phyloP scores from a whole-genome alignment of 2,797 vertebrate species.

The Melanotaenia parkinsoni region DNA sequence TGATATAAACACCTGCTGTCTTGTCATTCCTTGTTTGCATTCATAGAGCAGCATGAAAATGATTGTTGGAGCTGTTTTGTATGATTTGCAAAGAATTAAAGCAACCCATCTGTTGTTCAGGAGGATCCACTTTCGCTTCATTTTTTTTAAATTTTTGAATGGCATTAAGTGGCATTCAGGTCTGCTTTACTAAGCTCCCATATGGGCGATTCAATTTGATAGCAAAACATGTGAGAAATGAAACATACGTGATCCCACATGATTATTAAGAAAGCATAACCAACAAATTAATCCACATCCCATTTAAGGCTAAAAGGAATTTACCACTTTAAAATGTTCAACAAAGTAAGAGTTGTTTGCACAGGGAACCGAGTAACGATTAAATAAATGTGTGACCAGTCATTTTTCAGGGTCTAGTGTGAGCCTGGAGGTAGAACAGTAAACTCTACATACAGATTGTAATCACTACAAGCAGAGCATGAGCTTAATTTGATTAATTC shows the following conservation, averaged over 20 bases:
- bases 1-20: slow-evolving; percentile 46
- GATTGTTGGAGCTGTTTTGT: slow-evolving; percentile 19
- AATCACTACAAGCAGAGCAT: background rate
- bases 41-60: slow-evolving; percentile 3
- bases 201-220: background rate
- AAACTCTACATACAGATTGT: slow-evolving; percentile 3
- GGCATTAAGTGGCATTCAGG: background rate
- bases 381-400: background rate
- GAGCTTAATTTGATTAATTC: background rate
- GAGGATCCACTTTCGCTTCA: slow-evolving; percentile 8
- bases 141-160: slow-evolving; percentile 10
- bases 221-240: background rate
- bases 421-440: background rate
- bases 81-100: slow-evolving; percentile 6
- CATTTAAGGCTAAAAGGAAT: background rate
- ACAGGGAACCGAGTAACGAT: background rate
- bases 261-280: background rate
- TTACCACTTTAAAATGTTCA: background rate
- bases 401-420: background rate
- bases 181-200: background rate
- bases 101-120: background rate
- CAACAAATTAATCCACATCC: background rate
- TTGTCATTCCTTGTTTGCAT: slow-evolving; percentile 29
- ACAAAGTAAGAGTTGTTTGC: background rate
- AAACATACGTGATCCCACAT: background rate